Base-by-base conservation (phyloP, 2,888 invertebrate species). In the Drosophila nr. perissopoda region DNA sequence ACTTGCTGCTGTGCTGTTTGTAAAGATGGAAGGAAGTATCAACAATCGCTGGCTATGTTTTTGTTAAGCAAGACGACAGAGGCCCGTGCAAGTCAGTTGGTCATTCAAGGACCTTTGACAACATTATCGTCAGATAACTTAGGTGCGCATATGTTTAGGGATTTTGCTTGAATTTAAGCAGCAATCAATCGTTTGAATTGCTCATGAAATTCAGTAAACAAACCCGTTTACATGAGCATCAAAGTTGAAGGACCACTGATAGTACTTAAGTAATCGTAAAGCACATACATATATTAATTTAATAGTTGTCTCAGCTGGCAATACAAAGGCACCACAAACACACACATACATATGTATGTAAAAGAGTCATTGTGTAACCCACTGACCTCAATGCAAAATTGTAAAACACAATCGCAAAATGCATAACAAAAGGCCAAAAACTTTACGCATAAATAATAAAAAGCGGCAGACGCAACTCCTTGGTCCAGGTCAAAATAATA, bases 401-500 rank as follows among this genome's bases (percentile, higher is more conserved):
- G 62, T 31, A 75, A 57, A 59, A 65, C 51, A 68, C 49, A 68
- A 68, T 49, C 48, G 42, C 45, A 45, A 63, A 60, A 52, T 73
- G 69, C 70, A 69, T 45, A 59, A 62, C 62, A 53, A 65, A 48
- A 51, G 59, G 56, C 45, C 56, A 54, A 70, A 73, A 83, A 83
- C 73, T 86, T 78, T 78, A 42, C 33, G 70, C 72, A 85, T 80
- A 85, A 84, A 85, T 85, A 87, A 85, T 80, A 69, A 66, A 29
- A 62, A 48, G 49, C 49, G 3, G 21, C 31, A 66, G 53, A 53
- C 34, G 31, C 66, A 33, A 48, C 70, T 70, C 64, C 58, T 63
- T 73, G 65, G 83, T 21, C 56, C 76, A 73, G 82, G 82, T 89
- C 82, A 89, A 82, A 87, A 84, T 75, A 89, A 89, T 77, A 89